Evolutionary conservation across 1,140 invertebrate genomes (phyloP).

Genomic region (Ips typographus): DNA sequence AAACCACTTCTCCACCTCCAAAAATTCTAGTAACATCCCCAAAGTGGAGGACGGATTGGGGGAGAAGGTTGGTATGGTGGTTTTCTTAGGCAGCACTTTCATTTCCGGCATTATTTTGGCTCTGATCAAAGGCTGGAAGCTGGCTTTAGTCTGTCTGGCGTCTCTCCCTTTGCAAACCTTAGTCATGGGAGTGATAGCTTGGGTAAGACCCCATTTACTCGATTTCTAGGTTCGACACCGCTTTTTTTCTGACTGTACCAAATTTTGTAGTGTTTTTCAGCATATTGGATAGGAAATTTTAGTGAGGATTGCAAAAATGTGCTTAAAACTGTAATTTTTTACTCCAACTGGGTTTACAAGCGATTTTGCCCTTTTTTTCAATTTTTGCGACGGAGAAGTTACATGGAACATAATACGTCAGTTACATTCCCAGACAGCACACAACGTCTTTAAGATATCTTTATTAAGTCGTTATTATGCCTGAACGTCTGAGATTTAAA

Average conservation of each 20-base stretch:
- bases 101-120: constrained; percentile 71
- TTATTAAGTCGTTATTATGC: no score
- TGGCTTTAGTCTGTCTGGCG: constrained; percentile 77
- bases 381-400: no score
- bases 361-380: neutral
- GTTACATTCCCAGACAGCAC: no score
- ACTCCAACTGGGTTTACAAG: neutral
- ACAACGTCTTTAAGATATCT: no score
- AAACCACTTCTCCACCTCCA: constrained; percentile 24
- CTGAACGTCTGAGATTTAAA: no score
- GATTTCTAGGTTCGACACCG: no score
- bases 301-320: no score
- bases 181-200: constrained; percentile 61
- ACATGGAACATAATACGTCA: no score
- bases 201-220: constrained; percentile 52
- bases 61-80: constrained; percentile 80
- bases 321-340: no score
- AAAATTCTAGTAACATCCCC: constrained; percentile 72
- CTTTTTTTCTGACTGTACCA: no score
- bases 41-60: constrained; percentile 89
- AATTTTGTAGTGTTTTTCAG: no score
- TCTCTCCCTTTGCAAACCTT: constrained; percentile 71
- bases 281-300: no score
- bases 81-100: constrained; percentile 71
- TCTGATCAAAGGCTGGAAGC: constrained; percentile 77